Percentiles rank a stretch among this genome's conserved stretches.
These are phyloP conservation scores for Drosophila pseudoananassae DNA, from an alignment of 1,140 invertebrate genomes.

Conservation along the genomic window DNA sequence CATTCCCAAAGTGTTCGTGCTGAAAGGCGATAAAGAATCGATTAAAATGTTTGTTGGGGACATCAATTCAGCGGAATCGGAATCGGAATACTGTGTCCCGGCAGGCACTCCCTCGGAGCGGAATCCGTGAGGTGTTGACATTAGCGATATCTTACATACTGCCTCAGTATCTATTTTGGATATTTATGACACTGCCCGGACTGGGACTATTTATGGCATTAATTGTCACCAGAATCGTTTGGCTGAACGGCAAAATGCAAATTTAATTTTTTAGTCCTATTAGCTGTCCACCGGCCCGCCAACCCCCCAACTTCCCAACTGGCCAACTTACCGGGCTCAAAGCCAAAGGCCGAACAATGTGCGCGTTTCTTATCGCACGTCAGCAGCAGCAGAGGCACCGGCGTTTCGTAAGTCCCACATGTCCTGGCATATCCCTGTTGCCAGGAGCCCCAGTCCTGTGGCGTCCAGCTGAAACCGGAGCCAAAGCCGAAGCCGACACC, in stretches of 20 bases:
- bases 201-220: slow-evolving; percentile 57
- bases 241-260: slow-evolving; percentile 41
- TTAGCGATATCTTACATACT: slow-evolving; percentile 39
- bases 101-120: slow-evolving; percentile 12
- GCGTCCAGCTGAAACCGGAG: slow-evolving; percentile 11
- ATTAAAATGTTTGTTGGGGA: slow-evolving; percentile 67
- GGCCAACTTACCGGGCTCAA: slow-evolving; percentile 29
- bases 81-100: slow-evolving; percentile 24
- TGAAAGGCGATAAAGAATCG: slow-evolving; percentile 78
- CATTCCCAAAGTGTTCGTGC: slow-evolving; percentile 58
- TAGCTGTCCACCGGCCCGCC: slow-evolving; percentile 15
- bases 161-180: slow-evolving; percentile 23
- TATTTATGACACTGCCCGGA: slow-evolving; percentile 58
- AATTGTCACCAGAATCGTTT: slow-evolving; percentile 19
- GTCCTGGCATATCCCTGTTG: slow-evolving; percentile 27
- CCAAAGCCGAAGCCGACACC: slow-evolving; percentile 6
- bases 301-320: slow-evolving; percentile 1
- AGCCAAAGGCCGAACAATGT: slow-evolving; percentile 47
- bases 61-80: slow-evolving; percentile 52
- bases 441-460: neutral
- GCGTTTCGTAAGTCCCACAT: slow-evolving; percentile 25
- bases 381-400: slow-evolving; percentile 38
- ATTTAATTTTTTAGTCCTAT: slow-evolving; percentile 62
- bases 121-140: slow-evolving; percentile 55
- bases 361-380: slow-evolving; percentile 74